phyloP scores from a whole-genome alignment of 1,140 invertebrate genomes.

The Eupristina koningsbergeri region DNA sequence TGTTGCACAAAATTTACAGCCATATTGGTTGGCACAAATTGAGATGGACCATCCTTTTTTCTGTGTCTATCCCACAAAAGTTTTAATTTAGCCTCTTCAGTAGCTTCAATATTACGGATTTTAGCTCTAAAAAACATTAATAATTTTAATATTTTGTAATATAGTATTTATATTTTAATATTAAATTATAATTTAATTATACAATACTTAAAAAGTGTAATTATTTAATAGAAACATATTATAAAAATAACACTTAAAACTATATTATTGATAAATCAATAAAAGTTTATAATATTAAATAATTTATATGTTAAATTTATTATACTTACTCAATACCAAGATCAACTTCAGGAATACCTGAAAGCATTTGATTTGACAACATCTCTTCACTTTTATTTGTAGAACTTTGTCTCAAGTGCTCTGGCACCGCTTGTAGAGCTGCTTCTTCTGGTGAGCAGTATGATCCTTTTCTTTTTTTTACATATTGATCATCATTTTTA shows the following conservation, averaged over 20 bases:
- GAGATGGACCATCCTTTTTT: slow-evolving; percentile 94
- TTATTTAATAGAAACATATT: no score
- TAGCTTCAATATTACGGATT: slow-evolving; percentile 98
- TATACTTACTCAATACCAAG: slow-evolving; percentile 93
- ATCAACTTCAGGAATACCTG: slow-evolving; percentile 99
- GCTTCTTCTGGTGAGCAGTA: slow-evolving; percentile 91
- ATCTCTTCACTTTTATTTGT: slow-evolving; percentile 95
- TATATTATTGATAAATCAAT: not conserved
- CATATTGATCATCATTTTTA: slow-evolving; percentile 63
- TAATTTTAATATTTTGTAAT: not conserved
- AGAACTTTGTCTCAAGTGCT: slow-evolving; percentile 87
- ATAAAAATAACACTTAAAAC: slow-evolving; percentile 5
- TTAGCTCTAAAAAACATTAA: slow-evolving; percentile 80
- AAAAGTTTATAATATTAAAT: slow-evolving; percentile 37
- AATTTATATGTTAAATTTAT: no score
- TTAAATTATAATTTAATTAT: no score
- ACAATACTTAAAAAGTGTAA: no score
- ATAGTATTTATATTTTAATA: not conserved
- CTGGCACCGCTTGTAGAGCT: slow-evolving; percentile 87
- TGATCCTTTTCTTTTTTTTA: slow-evolving; percentile 71
- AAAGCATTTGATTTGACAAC: slow-evolving; percentile 99
- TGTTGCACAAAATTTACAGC: slow-evolving; percentile 98
- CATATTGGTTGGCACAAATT: slow-evolving; percentile 98
- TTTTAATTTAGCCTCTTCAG: slow-evolving; percentile 96
- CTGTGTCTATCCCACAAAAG: slow-evolving; percentile 89